Evolutionary conservation across 2,113 vertebrate genomes (phyloP).

Genomic region (Carollia perspicillata): DNA sequence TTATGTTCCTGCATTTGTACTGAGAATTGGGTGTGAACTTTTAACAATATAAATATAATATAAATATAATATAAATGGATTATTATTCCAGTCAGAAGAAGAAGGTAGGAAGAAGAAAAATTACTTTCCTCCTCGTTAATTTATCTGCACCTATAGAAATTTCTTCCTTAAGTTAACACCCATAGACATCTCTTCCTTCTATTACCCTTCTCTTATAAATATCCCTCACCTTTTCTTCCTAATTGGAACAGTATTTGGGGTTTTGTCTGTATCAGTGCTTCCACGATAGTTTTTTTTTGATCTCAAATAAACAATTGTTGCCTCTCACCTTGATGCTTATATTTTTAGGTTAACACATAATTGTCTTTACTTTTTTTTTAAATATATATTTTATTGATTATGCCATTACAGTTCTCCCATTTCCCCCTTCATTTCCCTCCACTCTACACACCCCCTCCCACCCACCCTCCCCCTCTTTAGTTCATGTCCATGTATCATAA

Average conservation of each 20-base stretch:
- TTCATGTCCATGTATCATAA: too few relatives aligned
- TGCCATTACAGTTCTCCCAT: too few relatives aligned
- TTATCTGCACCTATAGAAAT: not conserved
- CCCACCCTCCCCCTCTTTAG: too few relatives aligned
- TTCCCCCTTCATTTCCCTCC: too few relatives aligned
- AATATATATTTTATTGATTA: too few relatives aligned
- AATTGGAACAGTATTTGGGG: not conserved
- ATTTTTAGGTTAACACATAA: not conserved
- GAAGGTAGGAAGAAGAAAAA: too few relatives aligned
- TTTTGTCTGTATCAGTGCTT: not conserved
- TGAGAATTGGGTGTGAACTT: not conserved
- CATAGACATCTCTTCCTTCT: not conserved
- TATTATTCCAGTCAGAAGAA: not conserved
- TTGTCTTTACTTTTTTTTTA: slow-evolving; percentile 16
- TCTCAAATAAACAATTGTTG: not conserved
- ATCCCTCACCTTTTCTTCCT: not conserved
- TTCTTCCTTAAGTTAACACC: too few relatives aligned
- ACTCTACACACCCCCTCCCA: too few relatives aligned
- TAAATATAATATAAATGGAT: not conserved
- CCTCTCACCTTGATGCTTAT: not conserved
- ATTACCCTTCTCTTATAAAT: not conserved
- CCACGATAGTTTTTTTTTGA: not conserved
- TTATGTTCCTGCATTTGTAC: not conserved
- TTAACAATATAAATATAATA: not conserved
- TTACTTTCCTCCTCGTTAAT: too few relatives aligned